Base-by-base conservation (phyloP, 2,888 invertebrate species). In the Eledone cirrhosa region DNA sequence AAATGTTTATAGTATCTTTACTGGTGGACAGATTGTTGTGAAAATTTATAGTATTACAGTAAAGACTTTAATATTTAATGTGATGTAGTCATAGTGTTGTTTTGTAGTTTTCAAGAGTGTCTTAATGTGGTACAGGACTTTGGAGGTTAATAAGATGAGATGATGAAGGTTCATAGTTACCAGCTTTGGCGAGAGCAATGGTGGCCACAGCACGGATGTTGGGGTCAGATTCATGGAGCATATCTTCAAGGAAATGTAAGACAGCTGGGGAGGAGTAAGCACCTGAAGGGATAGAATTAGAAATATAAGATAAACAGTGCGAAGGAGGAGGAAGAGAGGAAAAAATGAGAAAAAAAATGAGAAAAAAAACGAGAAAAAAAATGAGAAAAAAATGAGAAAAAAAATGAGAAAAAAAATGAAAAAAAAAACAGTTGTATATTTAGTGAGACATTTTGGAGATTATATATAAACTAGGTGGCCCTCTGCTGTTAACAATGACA, bases 121-220 rank as follows among this genome's bases (percentile, higher is more conserved):
- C 11, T 11, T 41, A 8, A 41, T 2, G 41, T 2, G 5, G 0
- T 41, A 41, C 41, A 11, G 41, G 41, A 41, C 8, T 41, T 2
- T 41, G 41, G 41, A 8, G 41, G 5, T 41, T 0, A 8, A 41
- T 11, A 2, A 41, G 11, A 41, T 41, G 41, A 8, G 41, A 2
- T 2, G 11, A 41, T 0, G 11, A 41, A 24, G 16, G n/a, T 22
- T 19, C 11, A n/a, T 7, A 41, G 79, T 76, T 77, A 88, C 88
- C 86, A 81, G 88, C 84, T 80, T 86, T 86, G 7, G 86, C 88
- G 14, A 88, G 80, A n/a, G 87, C 87, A 65, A 88, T 84, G 1
- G 86, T 86, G 5, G 88, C 86, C 31, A 88, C 86, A 65, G 88
- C 88, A 59, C 88, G 78, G 29, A 87, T 85, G 80, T 88, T 88